Conservation (phyloP, 2,797 vertebrate species). For the Otolemur crassicaudatus region DNA sequence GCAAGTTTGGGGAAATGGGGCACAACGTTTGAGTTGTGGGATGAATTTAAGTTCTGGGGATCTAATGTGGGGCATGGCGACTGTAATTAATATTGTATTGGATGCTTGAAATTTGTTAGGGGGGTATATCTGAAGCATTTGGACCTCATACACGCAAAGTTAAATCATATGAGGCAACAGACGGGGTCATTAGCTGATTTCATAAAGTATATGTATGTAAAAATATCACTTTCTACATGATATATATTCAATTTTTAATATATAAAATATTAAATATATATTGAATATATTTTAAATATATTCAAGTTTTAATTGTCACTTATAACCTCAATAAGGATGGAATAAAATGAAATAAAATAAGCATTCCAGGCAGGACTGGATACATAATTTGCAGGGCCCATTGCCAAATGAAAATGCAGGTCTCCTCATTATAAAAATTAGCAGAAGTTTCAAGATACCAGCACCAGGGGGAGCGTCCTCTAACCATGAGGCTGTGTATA, state of each 20-base stretch:
- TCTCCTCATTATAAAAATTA: not conserved
- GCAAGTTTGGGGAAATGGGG: not conserved
- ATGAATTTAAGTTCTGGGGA: not conserved
- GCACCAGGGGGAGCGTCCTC: not conserved
- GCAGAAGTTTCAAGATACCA: not conserved
- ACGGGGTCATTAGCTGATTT: not conserved
- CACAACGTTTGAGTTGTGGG: not conserved
- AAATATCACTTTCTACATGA: not conserved
- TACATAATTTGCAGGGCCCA: not conserved
- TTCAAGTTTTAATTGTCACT: not conserved
- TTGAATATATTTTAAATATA: not conserved
- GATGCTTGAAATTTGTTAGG: not conserved
- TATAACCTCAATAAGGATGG: not conserved
- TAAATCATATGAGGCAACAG: not conserved
- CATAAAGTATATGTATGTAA: not conserved
- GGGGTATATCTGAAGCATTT: not conserved
- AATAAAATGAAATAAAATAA: not conserved
- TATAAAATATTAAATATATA: too few relatives aligned
- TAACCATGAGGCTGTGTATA: fast-evolving
- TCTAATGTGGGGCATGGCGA: not conserved
- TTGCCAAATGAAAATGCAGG: not conserved
- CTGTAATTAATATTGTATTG: not conserved
- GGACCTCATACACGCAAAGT: not conserved
- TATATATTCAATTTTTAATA: not conserved
- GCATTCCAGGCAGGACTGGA: not conserved